Evolutionary conservation across 2,113 vertebrate genomes (phyloP).

Genomic region (Microcebus murinus): DNA sequence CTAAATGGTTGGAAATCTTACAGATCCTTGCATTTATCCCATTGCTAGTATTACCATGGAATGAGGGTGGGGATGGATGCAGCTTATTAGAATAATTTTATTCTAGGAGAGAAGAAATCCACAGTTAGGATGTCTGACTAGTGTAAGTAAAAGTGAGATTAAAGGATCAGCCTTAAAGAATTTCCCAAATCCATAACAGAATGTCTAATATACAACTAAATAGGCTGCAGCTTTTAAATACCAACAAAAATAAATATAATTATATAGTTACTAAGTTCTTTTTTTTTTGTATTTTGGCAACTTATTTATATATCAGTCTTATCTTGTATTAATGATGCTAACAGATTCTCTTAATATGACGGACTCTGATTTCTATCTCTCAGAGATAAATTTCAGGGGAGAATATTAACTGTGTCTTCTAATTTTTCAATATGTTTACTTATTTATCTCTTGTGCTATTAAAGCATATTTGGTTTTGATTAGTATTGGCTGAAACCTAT

Average conservation of each 20-base stretch:
- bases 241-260: not conserved
- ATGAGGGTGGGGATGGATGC: not conserved
- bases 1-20: not conserved
- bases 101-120: not conserved
- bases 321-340: not conserved
- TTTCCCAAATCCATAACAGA: not conserved
- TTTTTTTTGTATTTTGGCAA: not conserved
- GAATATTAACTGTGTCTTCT: not conserved
- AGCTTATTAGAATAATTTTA: not conserved
- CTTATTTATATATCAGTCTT: not conserved
- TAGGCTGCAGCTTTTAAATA: not conserved
- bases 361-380: not conserved
- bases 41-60: not conserved
- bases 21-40: not conserved
- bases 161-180: not conserved
- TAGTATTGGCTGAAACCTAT: not conserved
- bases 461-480: conserved; percentile 2
- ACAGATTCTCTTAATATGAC: not conserved
- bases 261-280: not conserved
- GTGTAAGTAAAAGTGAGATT: not conserved
- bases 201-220: not conserved
- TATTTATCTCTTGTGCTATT: not conserved
- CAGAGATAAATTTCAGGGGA: not conserved
- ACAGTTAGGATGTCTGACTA: not conserved
- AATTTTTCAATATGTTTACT: not conserved